phyloP scores from a whole-genome alignment of 2,888 invertebrate species.

The Morinoia aosen region DNA sequence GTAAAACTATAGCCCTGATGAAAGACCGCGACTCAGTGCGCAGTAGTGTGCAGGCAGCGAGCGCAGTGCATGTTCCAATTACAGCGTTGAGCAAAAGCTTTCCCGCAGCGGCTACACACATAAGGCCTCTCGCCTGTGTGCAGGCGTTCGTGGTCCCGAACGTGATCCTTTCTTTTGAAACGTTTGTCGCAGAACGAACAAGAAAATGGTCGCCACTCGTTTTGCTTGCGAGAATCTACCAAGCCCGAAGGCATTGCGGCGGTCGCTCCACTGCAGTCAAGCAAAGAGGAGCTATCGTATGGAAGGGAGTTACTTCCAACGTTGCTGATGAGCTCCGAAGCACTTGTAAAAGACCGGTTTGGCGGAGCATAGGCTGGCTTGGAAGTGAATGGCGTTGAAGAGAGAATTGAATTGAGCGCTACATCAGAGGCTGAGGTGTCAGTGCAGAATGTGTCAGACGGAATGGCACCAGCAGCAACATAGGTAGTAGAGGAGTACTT shows the following conservation, averaged over 20 bases:
- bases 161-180: slow-evolving; percentile 66
- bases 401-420: not conserved
- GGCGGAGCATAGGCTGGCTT: not conserved
- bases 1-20: not conserved
- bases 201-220: slow-evolving; percentile 62
- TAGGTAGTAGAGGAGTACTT: slow-evolving; percentile 12
- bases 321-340: not conserved
- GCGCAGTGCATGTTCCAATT: slow-evolving; percentile 66
- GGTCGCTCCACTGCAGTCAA: not conserved
- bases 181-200: slow-evolving; percentile 65
- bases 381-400: not conserved
- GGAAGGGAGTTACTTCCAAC: not conserved
- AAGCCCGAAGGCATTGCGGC: not conserved
- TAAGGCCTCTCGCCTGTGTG: slow-evolving; percentile 68
- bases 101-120: slow-evolving; percentile 66
- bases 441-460: not conserved
- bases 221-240: slow-evolving; percentile 27
- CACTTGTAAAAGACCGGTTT: not conserved
- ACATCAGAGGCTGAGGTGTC: not conserved
- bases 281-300: not conserved
- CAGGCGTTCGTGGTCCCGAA: slow-evolving; percentile 66
- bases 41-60: slow-evolving; percentile 26
- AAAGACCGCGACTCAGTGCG: not conserved
- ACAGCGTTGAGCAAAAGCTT: slow-evolving; percentile 67
- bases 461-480: not conserved